Base-by-base conservation (phyloP, 2,888 invertebrate species). In the Lottia scabra region DNA sequence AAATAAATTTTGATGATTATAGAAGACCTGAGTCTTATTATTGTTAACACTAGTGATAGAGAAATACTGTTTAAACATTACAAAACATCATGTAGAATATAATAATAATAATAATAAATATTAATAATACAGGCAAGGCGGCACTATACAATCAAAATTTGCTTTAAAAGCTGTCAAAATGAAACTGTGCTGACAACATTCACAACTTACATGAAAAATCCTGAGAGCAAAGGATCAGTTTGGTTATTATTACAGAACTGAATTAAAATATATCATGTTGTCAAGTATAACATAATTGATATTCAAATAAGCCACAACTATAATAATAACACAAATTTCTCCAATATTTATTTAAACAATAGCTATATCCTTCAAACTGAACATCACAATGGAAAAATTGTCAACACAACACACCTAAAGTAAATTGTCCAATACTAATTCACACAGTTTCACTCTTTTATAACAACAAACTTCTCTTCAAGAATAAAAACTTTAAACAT, bases 401-500 rank as follows among this genome's bases (percentile, higher is more conserved):
- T 44, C 23, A 66, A 66, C 66, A 66, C 66, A 66, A 66, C 66
- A 66, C 66, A 66, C 66, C 70, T 62, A 65, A 38, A 66, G 38
- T 65, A 65, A 65, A 56, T 27, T 62, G 63, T 63, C 43, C 63
- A 69, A 46, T 26, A 63, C 26, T 56, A 56, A 48, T 65, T 62
- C 56, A 65, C 65, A 56, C 65, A 65, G 65, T 56, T 45, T 56
- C 56, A 70, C 70, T 65, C 23, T 66, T n/a, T 44, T 44, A 65
- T 26, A 66, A 65, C 62, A 70, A 70, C 65, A 70, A 70, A 70
- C 70, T 70, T 70, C 65, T 65, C 65, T 65, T 63, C 63, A 56
- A 56, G 56, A 13, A 56, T 38, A 56, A 56, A 70, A 70, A 68
- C 71, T n/a, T 68, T 65, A 72, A 71, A 75, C 67, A 70, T 70